A percentile compares a stretch with the other conserved stretches of the same genome.
Conservation (phyloP, 2,888 invertebrate genomes). For the Osedax fenrisi region DNA sequence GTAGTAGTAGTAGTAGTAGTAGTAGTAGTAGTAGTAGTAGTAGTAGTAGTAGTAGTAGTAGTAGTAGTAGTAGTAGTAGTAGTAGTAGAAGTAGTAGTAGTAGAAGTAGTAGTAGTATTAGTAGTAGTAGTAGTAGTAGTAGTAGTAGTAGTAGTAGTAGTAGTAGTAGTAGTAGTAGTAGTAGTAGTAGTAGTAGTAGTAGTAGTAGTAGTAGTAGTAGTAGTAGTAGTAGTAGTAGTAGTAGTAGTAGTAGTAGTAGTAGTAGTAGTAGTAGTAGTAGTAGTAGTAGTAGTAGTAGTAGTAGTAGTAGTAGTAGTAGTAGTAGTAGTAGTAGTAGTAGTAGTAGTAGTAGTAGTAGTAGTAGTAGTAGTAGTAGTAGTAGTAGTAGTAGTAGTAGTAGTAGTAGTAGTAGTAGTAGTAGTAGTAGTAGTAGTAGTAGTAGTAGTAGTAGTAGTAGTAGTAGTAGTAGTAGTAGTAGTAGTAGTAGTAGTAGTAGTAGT, state of each 20-base stretch:
- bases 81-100: constrained; percentile 26
- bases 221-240: constrained; percentile 6
- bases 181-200: constrained; percentile 3
- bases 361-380: constrained; percentile 27
- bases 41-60: constrained; percentile 22
- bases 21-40: constrained; percentile 26
- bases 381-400: constrained; percentile 27
- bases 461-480: constrained; percentile 24
- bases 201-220: too few species aligned
- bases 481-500: too few species aligned
- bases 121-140: too few species aligned
- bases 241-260: constrained; percentile 9
- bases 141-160: too few species aligned
- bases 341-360: constrained; percentile 26
- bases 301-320: constrained; percentile 21
- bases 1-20: constrained; percentile 27
- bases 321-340: constrained; percentile 24
- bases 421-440: constrained; percentile 23
- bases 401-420: constrained; percentile 26
- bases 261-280: constrained; percentile 3
- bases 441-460: constrained; percentile 21
- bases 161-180: constrained; percentile 20
- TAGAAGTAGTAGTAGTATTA: too few species aligned
- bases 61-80: constrained; percentile 20
- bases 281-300: constrained; percentile 17